phyloP scores from a whole-genome alignment of 2,113 vertebrate genomes.

The Larimichthys polyactis region DNA sequence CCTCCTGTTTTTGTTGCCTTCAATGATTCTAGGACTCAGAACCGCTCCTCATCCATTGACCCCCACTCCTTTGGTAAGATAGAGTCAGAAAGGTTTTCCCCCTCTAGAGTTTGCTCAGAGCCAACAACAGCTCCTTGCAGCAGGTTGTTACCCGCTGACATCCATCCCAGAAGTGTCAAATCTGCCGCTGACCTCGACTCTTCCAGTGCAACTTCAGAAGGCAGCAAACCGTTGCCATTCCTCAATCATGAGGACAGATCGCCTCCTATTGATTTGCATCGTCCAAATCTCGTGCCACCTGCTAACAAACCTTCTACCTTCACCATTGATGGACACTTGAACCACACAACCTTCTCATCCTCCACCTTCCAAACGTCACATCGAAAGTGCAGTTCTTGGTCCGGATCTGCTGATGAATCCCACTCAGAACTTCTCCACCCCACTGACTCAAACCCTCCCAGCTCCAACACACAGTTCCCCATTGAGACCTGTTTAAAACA shows the following conservation, averaged over 20 bases:
- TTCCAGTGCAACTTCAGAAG: not conserved
- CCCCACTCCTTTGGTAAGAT: not conserved
- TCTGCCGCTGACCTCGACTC: not conserved
- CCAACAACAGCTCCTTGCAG: not conserved
- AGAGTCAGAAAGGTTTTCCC: not conserved
- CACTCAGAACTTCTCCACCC: not conserved
- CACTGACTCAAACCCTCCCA: not conserved
- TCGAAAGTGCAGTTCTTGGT: not conserved
- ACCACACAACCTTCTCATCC: slow-evolving; percentile 41
- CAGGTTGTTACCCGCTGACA: not conserved
- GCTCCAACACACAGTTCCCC: not conserved
- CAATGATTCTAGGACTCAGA: not conserved
- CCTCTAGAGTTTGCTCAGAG: not conserved
- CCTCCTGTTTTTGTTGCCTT: not conserved
- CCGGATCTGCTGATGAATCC: not conserved
- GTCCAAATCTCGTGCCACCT: not conserved
- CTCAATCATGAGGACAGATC: not conserved
- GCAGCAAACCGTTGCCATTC: accelerated
- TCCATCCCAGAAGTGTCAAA: not conserved
- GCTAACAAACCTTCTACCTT: not conserved
- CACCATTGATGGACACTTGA: not conserved
- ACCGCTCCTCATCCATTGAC: not conserved
- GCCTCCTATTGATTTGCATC: not conserved
- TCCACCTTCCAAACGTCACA: not conserved
- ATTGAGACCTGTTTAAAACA: not conserved